Evolutionary conservation across 53 echinoderm and acorn worm species (phyloP), one percentile per base, ranked within the genome.

Genomic region (Crossaster papposus): DNA sequence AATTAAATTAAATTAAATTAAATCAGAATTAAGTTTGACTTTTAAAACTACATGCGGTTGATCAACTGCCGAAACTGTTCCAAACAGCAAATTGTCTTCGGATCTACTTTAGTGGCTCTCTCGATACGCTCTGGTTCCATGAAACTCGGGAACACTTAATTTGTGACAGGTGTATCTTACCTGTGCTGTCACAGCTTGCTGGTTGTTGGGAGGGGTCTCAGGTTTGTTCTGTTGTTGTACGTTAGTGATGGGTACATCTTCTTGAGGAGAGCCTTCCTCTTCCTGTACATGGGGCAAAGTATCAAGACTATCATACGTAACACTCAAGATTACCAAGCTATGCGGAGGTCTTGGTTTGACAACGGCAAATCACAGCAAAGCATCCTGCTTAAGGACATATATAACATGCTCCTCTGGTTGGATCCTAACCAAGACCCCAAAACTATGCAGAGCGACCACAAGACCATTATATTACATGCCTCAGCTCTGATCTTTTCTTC

Each of bases 151-250:
- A 22, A 20, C 26, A 23, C 17, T 17, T n/a, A n/a, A n/a, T n/a
- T n/a, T n/a, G n/a, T n/a, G n/a, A n/a, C n/a, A n/a, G n/a, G n/a
- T 13, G 4, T 54, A 14, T 75, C 89, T 89, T 79, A 95, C 95
- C 82, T 95, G 95, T 81, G 95, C 93, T 77, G 95, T 91, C 31
- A 92, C 81, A 36, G 70, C 74, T 75, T 88, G 94, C 35, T 78
- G 94, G 36, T 89, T 91, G 62, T 93, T 91, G 38, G 72, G 92
- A 13, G 89, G 20, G 23, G 89, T 79, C 36, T 91, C 85, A n/a
- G 77, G 85, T 65, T 80, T 79, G 22, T 78, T 76, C 20, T 73
- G 77, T 36, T 71, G 92, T 33, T 71, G 62, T 2, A 55, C 58
- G 8, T 28, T 71, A 9, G 87, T 76, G 33, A 63, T 44, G 5